These are phyloP conservation scores for Salvelinus alpinus DNA, from an alignment of 2,113 vertebrate genomes.

Conservation along the genomic window DNA sequence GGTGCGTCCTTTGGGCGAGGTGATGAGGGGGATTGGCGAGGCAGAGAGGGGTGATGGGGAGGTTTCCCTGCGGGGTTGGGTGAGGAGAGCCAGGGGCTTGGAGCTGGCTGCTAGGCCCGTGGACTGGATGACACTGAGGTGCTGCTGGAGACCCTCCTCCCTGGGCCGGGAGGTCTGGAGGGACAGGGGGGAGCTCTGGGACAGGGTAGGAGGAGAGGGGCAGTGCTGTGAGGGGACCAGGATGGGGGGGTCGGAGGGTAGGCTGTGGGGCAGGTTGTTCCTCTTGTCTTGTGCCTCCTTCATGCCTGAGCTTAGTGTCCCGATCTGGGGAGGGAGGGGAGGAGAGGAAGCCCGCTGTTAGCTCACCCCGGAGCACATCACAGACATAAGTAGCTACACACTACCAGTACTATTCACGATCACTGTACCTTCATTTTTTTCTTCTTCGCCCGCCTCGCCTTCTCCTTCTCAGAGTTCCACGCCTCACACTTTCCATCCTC, in stretches of 20 bases:
- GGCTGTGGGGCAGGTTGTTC: slow-evolving; percentile 81
- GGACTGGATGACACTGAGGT: slow-evolving; percentile 97
- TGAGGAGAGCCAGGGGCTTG: slow-evolving; percentile 89
- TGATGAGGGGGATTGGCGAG: slow-evolving; percentile 64
- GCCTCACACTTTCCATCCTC: slow-evolving; percentile 88
- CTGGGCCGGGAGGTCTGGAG: slow-evolving; percentile 89
- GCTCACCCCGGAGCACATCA: slow-evolving; percentile 11
- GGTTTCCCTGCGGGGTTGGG: slow-evolving; percentile 85
- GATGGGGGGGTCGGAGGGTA: slow-evolving; percentile 81
- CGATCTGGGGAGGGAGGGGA: slow-evolving; percentile 72
- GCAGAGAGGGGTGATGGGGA: slow-evolving; percentile 71
- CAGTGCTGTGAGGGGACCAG: slow-evolving; percentile 84
- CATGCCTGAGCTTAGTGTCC: slow-evolving; percentile 77
- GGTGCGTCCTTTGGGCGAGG: slow-evolving; percentile 57
- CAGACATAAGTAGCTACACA: slow-evolving; percentile 11
- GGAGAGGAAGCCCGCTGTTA: neutral
- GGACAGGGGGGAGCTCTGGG: slow-evolving; percentile 86
- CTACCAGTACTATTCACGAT: neutral
- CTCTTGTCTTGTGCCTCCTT: slow-evolving; percentile 80
- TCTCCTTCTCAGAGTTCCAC: slow-evolving; percentile 89
- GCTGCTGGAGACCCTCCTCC: slow-evolving; percentile 88
- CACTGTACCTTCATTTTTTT: slow-evolving; percentile 86
- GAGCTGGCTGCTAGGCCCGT: slow-evolving; percentile 88
- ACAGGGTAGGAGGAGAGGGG: slow-evolving; percentile 82
- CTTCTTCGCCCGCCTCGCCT: slow-evolving; percentile 83